A percentile compares a stretch with the other conserved stretches of the same genome.
Conservation (phyloP, 2,888 invertebrate genomes). For the Eupsilia transversa region DNA sequence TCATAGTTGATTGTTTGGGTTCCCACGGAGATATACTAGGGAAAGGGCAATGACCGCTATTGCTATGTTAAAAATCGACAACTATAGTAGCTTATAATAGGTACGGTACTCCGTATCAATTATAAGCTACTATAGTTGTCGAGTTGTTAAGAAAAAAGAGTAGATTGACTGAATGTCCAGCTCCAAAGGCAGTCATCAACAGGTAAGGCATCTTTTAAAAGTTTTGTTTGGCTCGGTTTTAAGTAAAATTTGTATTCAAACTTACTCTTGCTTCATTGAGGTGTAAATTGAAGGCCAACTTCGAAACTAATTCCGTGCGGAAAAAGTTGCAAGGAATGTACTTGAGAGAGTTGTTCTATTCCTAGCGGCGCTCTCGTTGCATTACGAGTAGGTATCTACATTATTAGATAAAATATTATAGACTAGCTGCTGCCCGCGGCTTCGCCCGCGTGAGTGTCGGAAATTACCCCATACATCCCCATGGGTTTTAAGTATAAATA, state of each 20-base stretch:
- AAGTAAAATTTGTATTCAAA: slow-evolving; percentile 81
- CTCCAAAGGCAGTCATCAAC: slow-evolving; percentile 65
- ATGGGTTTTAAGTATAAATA: no score
- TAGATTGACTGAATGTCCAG: not conserved
- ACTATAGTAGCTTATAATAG: not conserved
- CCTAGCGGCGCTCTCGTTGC: not conserved
- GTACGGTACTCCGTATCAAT: no score
- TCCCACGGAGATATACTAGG: no score
- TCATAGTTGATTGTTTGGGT: no score
- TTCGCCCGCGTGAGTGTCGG: no score
- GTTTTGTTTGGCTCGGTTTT: slow-evolving; percentile 80
- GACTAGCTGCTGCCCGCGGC: no score
- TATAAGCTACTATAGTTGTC: no score
- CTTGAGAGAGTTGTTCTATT: slow-evolving; percentile 51
- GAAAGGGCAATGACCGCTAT: no score
- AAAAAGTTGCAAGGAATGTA: slow-evolving; percentile 72
- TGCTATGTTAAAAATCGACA: no score
- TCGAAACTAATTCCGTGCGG: slow-evolving; percentile 74
- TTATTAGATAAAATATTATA: no score
- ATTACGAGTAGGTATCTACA: not conserved
- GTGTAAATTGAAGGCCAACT: slow-evolving; percentile 83
- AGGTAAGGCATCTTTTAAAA: slow-evolving; percentile 72
- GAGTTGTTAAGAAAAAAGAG: not conserved
- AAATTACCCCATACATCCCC: no score
- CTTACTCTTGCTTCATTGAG: slow-evolving; percentile 77